Evolutionary conservation across 2,888 invertebrate genomes (phyloP).

Genomic region (Arge pagana): DNA sequence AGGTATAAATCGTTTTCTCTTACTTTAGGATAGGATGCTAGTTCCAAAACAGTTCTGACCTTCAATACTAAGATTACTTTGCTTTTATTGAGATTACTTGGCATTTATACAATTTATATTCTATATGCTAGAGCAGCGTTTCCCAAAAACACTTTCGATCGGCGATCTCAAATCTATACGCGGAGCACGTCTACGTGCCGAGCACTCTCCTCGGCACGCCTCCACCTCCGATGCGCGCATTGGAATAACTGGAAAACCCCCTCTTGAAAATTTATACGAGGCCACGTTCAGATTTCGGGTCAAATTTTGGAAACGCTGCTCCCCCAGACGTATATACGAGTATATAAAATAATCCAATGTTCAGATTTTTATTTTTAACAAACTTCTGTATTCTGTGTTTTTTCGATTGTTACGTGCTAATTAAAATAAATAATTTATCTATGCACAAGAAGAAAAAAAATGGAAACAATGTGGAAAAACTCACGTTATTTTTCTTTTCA

Average conservation of each 20-base stretch:
- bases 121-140: conserved; percentile 13
- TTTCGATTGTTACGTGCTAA: neutral
- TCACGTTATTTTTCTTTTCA: neutral
- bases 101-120: conserved; percentile 17
- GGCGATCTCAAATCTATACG: no score
- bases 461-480: conserved; percentile 12
- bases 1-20: conserved; percentile 17
- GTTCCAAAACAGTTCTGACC: conserved; percentile 4
- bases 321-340: no score
- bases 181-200: no score
- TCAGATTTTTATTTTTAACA: conserved; percentile 14
- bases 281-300: no score
- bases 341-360: conserved; percentile 10
- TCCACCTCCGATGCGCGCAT: no score
- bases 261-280: no score
- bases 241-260: no score
- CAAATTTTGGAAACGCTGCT: no score
- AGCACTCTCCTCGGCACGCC: no score
- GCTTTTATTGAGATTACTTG: conserved; percentile 17
- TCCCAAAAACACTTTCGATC: no score
- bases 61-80: conserved; percentile 14
- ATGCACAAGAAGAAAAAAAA: conserved; percentile 8
- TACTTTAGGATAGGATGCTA: conserved; percentile 20
- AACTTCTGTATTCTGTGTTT: conserved; percentile 2
- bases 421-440: neutral